These are phyloP conservation scores for Cyclophora punctaria DNA, from an alignment of 2,888 invertebrate genomes.

Conservation along the genomic window DNA sequence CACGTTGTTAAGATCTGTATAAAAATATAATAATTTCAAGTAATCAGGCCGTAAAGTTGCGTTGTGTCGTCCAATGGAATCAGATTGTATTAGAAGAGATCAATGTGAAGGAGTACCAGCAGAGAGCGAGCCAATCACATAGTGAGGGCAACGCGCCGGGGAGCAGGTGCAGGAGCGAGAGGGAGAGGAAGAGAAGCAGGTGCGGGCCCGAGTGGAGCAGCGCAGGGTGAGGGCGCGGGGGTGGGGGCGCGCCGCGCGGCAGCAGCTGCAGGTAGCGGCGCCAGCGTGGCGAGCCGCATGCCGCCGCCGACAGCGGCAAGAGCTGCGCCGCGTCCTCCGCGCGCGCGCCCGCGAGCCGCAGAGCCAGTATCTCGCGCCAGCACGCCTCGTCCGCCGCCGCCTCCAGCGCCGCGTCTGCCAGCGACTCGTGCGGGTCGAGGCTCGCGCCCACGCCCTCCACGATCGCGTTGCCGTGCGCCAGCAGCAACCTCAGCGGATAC, in stretches of 20 bases:
- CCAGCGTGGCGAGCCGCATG: background rate
- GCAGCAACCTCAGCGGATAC: background rate
- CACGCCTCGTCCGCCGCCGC: background rate
- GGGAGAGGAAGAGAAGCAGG: too few relatives aligned
- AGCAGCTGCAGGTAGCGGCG: background rate
- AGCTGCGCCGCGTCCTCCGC: background rate
- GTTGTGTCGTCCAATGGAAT: too few relatives aligned
- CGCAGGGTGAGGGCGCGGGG: background rate
- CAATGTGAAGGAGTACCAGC: too few relatives aligned
- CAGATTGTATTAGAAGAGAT: too few relatives aligned
- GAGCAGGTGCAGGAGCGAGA: too few relatives aligned
- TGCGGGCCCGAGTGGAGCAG: background rate
- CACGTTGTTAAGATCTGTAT: too few relatives aligned
- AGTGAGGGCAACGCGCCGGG: too few relatives aligned
- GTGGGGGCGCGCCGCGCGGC: constrained; percentile 2
- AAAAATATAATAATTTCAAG: too few relatives aligned
- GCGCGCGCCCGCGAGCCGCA: background rate
- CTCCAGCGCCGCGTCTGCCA: background rate
- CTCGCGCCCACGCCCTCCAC: background rate
- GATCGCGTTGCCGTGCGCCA: background rate
- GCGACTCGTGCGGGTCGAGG: background rate
- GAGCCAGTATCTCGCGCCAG: background rate
- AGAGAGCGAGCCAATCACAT: too few relatives aligned
- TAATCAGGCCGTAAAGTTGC: too few relatives aligned
- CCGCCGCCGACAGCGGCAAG: background rate